Percentiles rank a stretch among this genome's conserved stretches.
Evolutionary conservation across 2,888 invertebrate species (phyloP).

Genomic region (Drosophila demipolita): DNA sequence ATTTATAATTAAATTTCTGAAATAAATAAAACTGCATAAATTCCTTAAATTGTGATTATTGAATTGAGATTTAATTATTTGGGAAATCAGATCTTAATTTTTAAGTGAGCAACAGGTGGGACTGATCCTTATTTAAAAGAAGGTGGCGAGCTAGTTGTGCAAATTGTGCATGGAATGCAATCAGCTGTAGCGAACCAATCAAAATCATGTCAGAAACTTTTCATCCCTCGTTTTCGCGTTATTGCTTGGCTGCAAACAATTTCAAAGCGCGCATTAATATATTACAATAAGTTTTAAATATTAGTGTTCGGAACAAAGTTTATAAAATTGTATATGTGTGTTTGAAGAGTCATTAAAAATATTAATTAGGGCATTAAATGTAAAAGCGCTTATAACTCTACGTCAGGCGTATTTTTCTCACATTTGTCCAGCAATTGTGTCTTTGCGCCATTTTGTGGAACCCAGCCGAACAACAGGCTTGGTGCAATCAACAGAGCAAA

Average conservation of each 20-base stretch:
- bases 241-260: constrained; percentile 26
- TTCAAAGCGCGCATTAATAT: constrained; percentile 20
- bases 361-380: constrained; percentile 1
- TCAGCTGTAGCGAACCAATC: constrained; percentile 10
- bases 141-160: background rate
- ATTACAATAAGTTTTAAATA: constrained; percentile 18
- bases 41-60: background rate
- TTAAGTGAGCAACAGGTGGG: background rate
- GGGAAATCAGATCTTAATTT: background rate
- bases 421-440: constrained; percentile 29
- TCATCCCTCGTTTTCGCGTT: constrained; percentile 25
- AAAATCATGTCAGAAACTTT: constrained; percentile 11
- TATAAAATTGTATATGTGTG: background rate
- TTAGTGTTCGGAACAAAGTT: background rate
- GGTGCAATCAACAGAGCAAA: constrained; percentile 3
- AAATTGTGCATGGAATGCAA: background rate
- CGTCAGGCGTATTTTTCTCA: constrained; percentile 8
- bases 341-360: constrained; percentile 5
- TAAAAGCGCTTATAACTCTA: background rate
- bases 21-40: no score
- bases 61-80: background rate
- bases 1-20: background rate
- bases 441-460: constrained; percentile 1
- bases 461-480: background rate
- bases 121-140: background rate